Conservation (phyloP, 2,888 invertebrate genomes). For the Morpho deidamia region DNA sequence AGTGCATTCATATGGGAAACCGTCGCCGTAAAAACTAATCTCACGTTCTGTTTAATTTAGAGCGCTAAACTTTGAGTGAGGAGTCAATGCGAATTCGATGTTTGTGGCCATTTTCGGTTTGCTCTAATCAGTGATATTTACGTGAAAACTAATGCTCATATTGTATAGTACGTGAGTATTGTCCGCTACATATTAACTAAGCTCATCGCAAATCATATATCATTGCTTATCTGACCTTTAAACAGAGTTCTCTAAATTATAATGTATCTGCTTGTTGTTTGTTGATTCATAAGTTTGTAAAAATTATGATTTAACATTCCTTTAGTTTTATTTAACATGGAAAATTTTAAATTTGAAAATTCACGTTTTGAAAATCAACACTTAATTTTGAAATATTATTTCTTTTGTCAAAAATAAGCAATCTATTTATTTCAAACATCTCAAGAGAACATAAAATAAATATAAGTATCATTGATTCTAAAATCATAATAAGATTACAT, state of each 20-base stretch:
- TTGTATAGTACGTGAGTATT: slow-evolving; percentile 38
- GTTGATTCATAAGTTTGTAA: no score
- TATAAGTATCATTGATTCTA: no score
- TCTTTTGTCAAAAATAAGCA: no score
- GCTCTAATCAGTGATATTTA: slow-evolving; percentile 55
- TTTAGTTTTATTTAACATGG: no score
- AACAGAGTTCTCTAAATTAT: no score
- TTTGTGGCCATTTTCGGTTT: slow-evolving; percentile 74
- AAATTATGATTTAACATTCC: no score
- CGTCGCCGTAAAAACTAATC: slow-evolving; percentile 66
- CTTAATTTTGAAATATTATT: no score
- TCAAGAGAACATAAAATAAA: no score
- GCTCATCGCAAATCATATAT: slow-evolving; percentile 16
- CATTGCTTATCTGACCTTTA: background rate
- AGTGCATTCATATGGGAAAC: slow-evolving; percentile 68
- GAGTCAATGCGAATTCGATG: slow-evolving; percentile 51
- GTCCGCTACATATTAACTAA: slow-evolving; percentile 28
- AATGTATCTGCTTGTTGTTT: background rate
- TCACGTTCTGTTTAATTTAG: slow-evolving; percentile 55
- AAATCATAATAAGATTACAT: no score
- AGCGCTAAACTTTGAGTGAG: slow-evolving; percentile 50
- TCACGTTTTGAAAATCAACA: no score
- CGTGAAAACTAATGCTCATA: slow-evolving; percentile 42
- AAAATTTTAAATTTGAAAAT: no score
- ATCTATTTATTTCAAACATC: no score